These are phyloP conservation scores for Heliopora coerulea DNA, from an alignment of 92 coral and sea anemone genomes.

Conservation along the genomic window DNA sequence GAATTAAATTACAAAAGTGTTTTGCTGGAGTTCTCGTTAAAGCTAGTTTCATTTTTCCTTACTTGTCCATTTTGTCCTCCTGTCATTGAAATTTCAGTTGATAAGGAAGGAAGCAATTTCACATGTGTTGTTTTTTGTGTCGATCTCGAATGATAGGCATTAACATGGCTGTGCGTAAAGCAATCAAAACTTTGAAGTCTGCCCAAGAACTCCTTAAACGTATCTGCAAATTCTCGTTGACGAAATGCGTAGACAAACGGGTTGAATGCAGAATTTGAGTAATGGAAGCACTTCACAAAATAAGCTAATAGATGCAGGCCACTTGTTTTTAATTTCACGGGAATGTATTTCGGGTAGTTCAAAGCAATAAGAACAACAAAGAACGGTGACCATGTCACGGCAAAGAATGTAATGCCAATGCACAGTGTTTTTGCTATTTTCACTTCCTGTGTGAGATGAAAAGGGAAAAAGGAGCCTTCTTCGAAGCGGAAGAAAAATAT, in stretches of 20 bases:
- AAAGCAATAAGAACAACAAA: neutral
- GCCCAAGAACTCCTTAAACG: neutral
- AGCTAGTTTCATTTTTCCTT: too few species aligned
- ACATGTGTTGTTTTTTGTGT: too few species aligned
- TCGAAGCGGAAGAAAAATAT: too few species aligned
- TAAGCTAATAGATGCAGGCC: neutral
- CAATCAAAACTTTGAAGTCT: too few species aligned
- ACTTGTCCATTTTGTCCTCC: too few species aligned
- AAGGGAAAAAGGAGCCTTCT: neutral
- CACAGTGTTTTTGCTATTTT: conserved; percentile 32
- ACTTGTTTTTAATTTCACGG: neutral
- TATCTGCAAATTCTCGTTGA: conserved; percentile 15
- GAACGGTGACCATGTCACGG: conserved; percentile 29
- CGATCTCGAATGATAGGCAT: too few species aligned
- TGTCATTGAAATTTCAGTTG: too few species aligned
- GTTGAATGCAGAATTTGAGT: conserved; percentile 20
- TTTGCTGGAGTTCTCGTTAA: too few species aligned
- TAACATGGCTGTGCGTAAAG: too few species aligned
- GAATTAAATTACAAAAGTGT: too few species aligned
- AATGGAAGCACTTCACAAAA: conserved; percentile 30
- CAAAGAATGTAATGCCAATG: conserved; percentile 8
- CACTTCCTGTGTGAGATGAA: conserved; percentile 2
- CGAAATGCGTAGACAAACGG: conserved; percentile 39
- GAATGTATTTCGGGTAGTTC: conserved; percentile 3
- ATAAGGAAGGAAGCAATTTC: too few species aligned